Conservation (phyloP, 2,888 invertebrate genomes). For the Tiphia femorata region DNA sequence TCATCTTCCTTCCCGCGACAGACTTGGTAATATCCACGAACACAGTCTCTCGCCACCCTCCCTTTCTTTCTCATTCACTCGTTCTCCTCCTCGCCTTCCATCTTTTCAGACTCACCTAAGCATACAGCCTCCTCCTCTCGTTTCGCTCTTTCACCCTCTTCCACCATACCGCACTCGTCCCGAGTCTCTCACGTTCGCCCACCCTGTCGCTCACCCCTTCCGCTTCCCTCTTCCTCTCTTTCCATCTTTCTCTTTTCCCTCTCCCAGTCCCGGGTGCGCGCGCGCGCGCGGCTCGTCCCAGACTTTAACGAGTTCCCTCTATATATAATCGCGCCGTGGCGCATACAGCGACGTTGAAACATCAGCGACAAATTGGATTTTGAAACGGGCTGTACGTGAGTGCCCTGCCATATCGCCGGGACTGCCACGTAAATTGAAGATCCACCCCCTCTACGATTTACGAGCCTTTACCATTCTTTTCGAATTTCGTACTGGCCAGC, state of each 20-base stretch:
- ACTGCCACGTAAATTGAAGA: constrained; percentile 16
- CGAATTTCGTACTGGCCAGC: not conserved
- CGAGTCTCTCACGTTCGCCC: no score
- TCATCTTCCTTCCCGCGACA: not conserved
- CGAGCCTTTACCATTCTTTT: constrained; percentile 4
- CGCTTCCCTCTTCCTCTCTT: not conserved
- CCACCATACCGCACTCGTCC: no score
- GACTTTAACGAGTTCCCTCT: constrained; percentile 38
- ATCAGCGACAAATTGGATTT: constrained; percentile 41
- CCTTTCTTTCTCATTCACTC: not conserved
- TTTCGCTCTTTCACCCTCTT: no score
- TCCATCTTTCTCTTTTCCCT: not conserved
- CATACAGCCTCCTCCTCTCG: no score
- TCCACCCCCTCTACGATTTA: constrained; percentile 1
- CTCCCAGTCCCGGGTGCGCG: not conserved
- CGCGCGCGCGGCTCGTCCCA: constrained; percentile 16
- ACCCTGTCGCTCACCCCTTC: not conserved
- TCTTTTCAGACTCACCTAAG: no score
- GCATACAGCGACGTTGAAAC: constrained; percentile 25
- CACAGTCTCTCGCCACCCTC: not conserved
- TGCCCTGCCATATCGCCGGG: constrained; percentile 25
- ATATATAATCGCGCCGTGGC: constrained; percentile 29
- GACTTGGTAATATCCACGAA: not conserved
- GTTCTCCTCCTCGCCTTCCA: not conserved
- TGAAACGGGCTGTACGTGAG: constrained; percentile 39